Evolutionary conservation across 2,113 vertebrate genomes (phyloP), one percentile per base, ranked within the genome.

Genomic region (Anoura caudifer): DNA sequence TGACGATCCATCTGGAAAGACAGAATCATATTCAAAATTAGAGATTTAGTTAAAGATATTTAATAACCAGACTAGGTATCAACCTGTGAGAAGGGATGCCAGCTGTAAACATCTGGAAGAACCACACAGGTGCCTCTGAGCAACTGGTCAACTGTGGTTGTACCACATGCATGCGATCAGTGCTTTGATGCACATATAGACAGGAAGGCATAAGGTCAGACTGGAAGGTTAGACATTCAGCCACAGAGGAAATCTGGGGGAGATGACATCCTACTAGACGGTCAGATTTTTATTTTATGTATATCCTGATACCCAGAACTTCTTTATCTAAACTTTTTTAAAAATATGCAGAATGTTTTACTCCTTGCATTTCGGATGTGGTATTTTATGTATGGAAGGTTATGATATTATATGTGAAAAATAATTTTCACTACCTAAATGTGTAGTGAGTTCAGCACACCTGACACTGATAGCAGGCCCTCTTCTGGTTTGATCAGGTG

Each of bases 141-240:
- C 2, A 19, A 3, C 43, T 7, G 20, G 5, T 76, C 50, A 19
- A 20, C 59, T 4, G 20, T 31, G 73, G 8, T 19, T 47, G 16
- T 47, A 20, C 41, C 43, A 13, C 7, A 22, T 2, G 17, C 3
- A 1, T 22, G 4, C 1, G 0, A 4, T 10, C 50, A 76, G 31
- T 3, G 0, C 22, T 11, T 9, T 16, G 1, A 5, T 17, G 22
- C 28, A 47, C 2, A 0, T 47, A 17, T 7, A 31, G n/a, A 59
- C 52, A 77, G 65, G 88, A 92, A 70, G n/a, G 38, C 67, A 31
- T 52, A n/a, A 59, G 2, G 33, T 63, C 76, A 69, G 52, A 26
- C 7, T 36, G 20, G 31, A 38, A 87, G 24, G 59, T 47, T n/a
- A 75, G 72, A 89, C 56, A 81, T 75, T 69, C 38, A 12, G 59